Evolutionary conservation across 92 coral and sea anemone species (phyloP).

Genomic region (Micromussa lordhowensis): DNA sequence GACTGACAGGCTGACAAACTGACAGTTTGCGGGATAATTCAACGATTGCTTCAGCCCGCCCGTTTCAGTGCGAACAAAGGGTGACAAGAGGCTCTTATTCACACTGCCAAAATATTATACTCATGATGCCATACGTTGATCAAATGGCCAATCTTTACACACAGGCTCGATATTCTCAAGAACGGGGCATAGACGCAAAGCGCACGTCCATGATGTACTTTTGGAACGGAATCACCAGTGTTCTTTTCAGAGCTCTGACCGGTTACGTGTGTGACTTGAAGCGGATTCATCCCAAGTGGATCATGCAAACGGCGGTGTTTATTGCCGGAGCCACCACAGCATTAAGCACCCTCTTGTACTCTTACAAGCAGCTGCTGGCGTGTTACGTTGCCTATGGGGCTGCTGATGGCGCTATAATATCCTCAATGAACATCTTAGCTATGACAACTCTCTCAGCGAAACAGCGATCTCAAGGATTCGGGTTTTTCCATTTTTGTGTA

Average conservation of each 20-base stretch:
- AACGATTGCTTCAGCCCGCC: not conserved
- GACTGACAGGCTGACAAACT: not conserved
- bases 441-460: conserved; percentile 13
- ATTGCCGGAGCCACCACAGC: not conserved
- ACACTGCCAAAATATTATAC: not conserved
- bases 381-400: conserved; percentile 6
- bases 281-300: not conserved
- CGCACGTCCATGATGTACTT: conserved; percentile 24
- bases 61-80: not conserved
- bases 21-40: not conserved
- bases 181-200: conserved; percentile 25
- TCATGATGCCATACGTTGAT: not conserved
- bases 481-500: conserved; percentile 21
- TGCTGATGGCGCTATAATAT: conserved; percentile 17
- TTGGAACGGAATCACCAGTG: conserved; percentile 8
- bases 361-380: conserved; percentile 5
- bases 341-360: not conserved
- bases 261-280: conserved; percentile 19
- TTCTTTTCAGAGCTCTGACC: conserved; percentile 10
- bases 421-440: conserved; percentile 37
- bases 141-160: not conserved
- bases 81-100: not conserved
- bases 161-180: conserved; percentile 35
- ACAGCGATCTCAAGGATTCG: conserved; percentile 26
- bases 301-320: conserved; percentile 19